These are phyloP conservation scores for Vombatus ursinus DNA, from an alignment of 2,113 vertebrate genomes.

Conservation along the genomic window DNA sequence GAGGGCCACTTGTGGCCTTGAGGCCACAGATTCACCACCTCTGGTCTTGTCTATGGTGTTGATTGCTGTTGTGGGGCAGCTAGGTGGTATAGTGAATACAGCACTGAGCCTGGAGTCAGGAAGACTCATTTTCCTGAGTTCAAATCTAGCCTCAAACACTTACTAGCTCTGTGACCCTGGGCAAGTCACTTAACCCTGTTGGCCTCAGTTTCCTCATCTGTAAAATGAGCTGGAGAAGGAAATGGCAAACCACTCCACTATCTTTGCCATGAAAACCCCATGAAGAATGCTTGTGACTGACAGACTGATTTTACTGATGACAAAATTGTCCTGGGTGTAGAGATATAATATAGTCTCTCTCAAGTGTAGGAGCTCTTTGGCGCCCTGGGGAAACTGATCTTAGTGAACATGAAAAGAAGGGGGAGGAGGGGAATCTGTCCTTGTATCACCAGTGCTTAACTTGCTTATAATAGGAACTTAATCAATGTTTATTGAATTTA, in stretches of 20 bases:
- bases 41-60: too few relatives aligned
- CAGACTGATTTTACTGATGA: not conserved
- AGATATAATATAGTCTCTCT: not conserved
- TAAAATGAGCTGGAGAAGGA: not conserved
- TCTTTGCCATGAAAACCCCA: not conserved
- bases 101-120: too few relatives aligned
- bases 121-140: not conserved
- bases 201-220: not conserved
- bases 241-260: not conserved
- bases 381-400: not conserved
- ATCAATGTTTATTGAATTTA: not conserved
- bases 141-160: too few relatives aligned
- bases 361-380: not conserved
- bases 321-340: not conserved
- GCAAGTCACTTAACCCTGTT: not conserved
- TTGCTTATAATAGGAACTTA: not conserved
- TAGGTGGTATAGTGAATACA: too few relatives aligned
- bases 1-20: too few relatives aligned
- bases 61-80: too few relatives aligned
- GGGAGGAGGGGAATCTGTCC: not conserved
- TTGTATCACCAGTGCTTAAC: not conserved
- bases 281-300: not conserved
- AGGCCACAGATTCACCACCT: too few relatives aligned
- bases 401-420: not conserved
- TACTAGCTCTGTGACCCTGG: not conserved